Evolutionary conservation across 2,888 invertebrate genomes (phyloP).

Genomic region (Drosophila fulvimacula): DNA sequence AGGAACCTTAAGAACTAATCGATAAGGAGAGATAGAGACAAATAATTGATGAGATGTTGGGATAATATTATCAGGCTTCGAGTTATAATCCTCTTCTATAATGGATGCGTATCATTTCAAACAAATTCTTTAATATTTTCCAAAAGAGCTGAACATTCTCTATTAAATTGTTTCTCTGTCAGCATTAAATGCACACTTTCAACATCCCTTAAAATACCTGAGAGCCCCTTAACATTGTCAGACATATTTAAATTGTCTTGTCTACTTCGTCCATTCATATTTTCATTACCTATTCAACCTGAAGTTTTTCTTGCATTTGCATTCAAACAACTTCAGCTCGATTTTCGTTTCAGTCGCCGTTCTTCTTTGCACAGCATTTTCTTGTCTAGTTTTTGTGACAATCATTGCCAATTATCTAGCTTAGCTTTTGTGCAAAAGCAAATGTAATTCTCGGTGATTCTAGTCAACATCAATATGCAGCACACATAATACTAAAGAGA

Average conservation of each 20-base stretch:
- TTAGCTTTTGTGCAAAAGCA: constrained; percentile 11
- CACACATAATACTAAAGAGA: constrained; percentile 1
- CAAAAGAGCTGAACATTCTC: background rate
- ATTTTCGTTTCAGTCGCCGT: background rate
- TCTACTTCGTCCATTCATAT: background rate
- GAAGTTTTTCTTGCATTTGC: background rate
- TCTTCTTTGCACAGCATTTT: background rate
- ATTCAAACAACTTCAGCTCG: background rate
- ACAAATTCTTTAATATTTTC: too few relatives aligned
- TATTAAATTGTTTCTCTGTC: background rate
- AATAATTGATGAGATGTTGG: too few relatives aligned
- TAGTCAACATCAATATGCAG: constrained; percentile 24
- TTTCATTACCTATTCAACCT: background rate
- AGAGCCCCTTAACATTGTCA: background rate
- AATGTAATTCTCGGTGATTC: constrained; percentile 11
- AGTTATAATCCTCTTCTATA: too few relatives aligned
- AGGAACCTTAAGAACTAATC: too few relatives aligned
- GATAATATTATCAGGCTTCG: too few relatives aligned
- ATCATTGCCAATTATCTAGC: constrained; percentile 23
- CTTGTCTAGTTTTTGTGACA: background rate
- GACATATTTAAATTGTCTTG: background rate
- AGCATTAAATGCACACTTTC: background rate
- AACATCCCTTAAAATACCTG: too few relatives aligned
- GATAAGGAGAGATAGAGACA: background rate
- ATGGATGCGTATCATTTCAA: too few relatives aligned